Base-by-base conservation (phyloP, 2,888 invertebrate genomes). In the Conistra vaccinii region DNA sequence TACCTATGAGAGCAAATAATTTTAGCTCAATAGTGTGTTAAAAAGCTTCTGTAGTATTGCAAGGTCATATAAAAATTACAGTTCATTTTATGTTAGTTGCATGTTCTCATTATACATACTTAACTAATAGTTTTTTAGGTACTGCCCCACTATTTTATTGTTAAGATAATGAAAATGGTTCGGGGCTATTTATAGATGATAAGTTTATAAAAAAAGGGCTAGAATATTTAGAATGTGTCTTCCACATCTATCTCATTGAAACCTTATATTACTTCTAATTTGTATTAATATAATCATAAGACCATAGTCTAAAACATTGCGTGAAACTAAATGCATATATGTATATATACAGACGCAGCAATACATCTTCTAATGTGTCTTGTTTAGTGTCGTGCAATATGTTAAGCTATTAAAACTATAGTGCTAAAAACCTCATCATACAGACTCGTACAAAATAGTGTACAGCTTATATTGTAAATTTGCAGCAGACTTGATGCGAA, bases 401-500 rank as follows among this genome's bases (percentile, higher is more conserved):
- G 7, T 29, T 32, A 42, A 17, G 2, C 20, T 51, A n/a, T 61
- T 42, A 26, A 32, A 32, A 51, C 2, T 39, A 39, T 17, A 45
- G 23, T 60, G n/a, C n/a, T 29, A 42, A 23, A 26, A 39, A 23
- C 20, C 23, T 35, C 35, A 48, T 66, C 29, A 32, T 48, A 23
- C 5, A 29, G 10, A 39, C 29, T 58, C n/a, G 51, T 51, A 51
- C 4, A 42, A 51, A 39, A 3, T 58, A 60, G 20, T 66, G 58
- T 73, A 75, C 53, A 75, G 84, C 67, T 73, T 83, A 55, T 61
- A 65, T 81, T 85, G 45, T 85, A 45, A 69, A 58, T 81, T 87
- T 87, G 74, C 84, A 87, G 88, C 78, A 78, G 61, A 67, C 76
- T 85, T 85, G 84, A 85, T 86, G 84, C 69, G 69, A 78, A 79